These are phyloP conservation scores for Eupelmus urozonus DNA, from an alignment of 2,888 invertebrate genomes.

Conservation along the genomic window DNA sequence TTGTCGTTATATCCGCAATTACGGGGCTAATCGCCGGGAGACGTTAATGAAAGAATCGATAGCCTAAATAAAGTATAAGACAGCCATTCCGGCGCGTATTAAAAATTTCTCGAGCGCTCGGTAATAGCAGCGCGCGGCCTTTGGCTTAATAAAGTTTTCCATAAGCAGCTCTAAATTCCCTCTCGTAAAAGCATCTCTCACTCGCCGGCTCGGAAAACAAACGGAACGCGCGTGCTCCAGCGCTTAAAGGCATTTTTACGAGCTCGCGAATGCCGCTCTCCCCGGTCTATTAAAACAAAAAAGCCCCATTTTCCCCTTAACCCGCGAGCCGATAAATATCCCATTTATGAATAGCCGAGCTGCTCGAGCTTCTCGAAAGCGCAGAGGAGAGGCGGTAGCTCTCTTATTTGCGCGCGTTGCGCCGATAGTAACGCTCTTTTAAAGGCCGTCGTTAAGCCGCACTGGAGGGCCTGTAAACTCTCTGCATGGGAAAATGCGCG, in stretches of 20 bases:
- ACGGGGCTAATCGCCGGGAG: too few relatives aligned
- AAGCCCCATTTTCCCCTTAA: constrained; percentile 40
- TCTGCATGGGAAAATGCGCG: background rate
- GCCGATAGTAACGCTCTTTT: constrained; percentile 12
- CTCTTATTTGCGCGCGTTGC: too few relatives aligned
- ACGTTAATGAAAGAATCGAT: too few relatives aligned
- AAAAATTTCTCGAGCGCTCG: background rate
- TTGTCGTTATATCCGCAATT: too few relatives aligned
- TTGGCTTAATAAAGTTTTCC: constrained; percentile 44
- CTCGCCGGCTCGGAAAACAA: background rate
- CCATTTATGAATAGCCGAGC: constrained; percentile 72
- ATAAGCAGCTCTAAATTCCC: constrained; percentile 38
- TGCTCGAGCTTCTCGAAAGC: too few relatives aligned
- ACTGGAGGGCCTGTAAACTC: background rate
- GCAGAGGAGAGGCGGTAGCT: too few relatives aligned
- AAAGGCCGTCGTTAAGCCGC: constrained; percentile 40
- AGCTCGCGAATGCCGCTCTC: constrained; percentile 28
- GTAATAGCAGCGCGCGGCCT: constrained; percentile 2
- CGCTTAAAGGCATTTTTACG: constrained; percentile 31
- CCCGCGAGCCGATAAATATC: constrained; percentile 68
- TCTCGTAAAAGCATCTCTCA: constrained; percentile 26
- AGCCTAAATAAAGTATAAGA: too few relatives aligned
- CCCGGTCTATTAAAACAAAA: constrained; percentile 28
- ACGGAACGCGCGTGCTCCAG: constrained; percentile 8
- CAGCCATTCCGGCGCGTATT: too few relatives aligned